Base-by-base conservation (phyloP, 2,113 vertebrate species). In the Sula dactylatra region DNA sequence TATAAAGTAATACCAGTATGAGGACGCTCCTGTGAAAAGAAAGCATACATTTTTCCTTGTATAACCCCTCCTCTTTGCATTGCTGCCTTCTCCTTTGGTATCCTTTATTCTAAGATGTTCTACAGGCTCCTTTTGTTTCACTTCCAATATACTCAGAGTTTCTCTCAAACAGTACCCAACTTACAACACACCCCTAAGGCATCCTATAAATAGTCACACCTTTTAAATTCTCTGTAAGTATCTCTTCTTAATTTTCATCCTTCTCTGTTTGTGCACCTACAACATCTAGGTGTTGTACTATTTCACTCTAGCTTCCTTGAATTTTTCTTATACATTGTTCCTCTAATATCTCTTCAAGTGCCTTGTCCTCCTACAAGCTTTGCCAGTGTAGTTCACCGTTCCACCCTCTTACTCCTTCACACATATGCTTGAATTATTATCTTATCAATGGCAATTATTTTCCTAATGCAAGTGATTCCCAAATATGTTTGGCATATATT, bases 271-370 rank as follows among this genome's bases (percentile, higher is more conserved):
- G 3, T 34, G 24, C 29, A 49, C 6, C 15, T 64, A 22, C 5
- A 59, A 38, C 36, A 38, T 1, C 3, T 2, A 83, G 31, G 16
- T 9, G 3, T 13, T 7, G 6, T 10, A 36, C 8, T n/a, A 13
- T 21, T 16, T 32, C 27, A 67, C 38, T 69, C 8, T 2, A 45
- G 44, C 21, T 50, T 21, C 12, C 17, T 32, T 10, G 17, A 18
- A 9, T 22, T 77, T 67, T 70, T 45, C 42, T 73, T 49, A 32
- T 1, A 13, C 5, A 3, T 5, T 45, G 40, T 2, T 73, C 18
- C 54, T 59, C 64, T 13, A 8, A 44, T 9, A 77, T 3, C 25
- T 58, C 62, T 85, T 52, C 26, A 74, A n/a, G 24, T 3, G 11
- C 26, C 16, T 38, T 44, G 21, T 40, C 36, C 32, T 52, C 44